Conservation (phyloP, 1,140 invertebrate species). For the Drosophila busckii region DNA sequence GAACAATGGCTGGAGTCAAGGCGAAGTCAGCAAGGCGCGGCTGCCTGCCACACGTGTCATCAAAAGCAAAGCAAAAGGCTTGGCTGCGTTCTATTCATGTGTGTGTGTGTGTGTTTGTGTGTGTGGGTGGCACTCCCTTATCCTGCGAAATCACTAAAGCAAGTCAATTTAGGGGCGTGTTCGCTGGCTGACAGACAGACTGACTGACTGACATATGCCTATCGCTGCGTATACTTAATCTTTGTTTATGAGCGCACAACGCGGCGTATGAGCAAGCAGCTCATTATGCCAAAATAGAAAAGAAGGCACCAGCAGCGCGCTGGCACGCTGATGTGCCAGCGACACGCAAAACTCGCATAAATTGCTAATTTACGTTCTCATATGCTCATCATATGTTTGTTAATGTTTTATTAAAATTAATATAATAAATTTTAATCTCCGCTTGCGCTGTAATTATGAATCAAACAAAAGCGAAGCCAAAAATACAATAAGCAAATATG, state of each 20-base stretch:
- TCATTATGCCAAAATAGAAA: conserved; percentile 19
- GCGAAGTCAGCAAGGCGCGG: conserved; percentile 14
- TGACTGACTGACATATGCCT: no score
- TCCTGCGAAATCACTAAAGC: conserved; percentile 48
- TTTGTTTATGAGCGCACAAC: conserved; percentile 54
- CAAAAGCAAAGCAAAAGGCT: conserved; percentile 47
- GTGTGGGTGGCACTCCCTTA: conserved; percentile 39
- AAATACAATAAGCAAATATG: no score
- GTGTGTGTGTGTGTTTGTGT: neutral
- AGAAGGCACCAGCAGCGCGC: conserved; percentile 10
- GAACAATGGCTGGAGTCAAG: conserved; percentile 25
- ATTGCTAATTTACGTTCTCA: conserved; percentile 46
- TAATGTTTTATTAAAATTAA: conserved; percentile 31
- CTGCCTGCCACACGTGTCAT: conserved; percentile 41
- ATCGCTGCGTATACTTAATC: no score
- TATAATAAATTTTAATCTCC: neutral
- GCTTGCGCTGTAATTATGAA: conserved; percentile 10
- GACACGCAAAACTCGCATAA: conserved; percentile 59
- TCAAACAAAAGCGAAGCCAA: conserved; percentile 1
- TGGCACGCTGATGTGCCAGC: conserved; percentile 32
- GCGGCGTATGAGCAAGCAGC: conserved; percentile 29
- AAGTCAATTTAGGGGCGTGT: conserved; percentile 21
- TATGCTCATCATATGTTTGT: conserved; percentile 38
- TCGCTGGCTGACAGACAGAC: no score
- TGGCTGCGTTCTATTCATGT: conserved; percentile 21